Evolutionary conservation across 2,797 vertebrate genomes (phyloP), one percentile per base, ranked within the genome.

Genomic region (Fistularia commersonii): DNA sequence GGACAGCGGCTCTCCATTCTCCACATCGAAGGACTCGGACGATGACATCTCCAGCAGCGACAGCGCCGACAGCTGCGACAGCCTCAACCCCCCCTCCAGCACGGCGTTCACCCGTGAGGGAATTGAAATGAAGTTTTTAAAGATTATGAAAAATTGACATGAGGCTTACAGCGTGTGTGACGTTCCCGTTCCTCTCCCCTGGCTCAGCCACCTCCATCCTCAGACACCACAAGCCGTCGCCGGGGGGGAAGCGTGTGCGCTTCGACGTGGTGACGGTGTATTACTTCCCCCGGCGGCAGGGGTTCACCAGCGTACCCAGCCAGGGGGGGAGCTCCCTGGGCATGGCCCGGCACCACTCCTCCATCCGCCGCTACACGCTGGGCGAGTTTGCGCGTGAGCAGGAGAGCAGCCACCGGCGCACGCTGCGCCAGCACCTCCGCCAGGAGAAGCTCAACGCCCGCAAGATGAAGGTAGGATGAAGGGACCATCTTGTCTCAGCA

Each of bases 31-130:
- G 67, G 89, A 91, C 77, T 97, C 94, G 0, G 96, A 98, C 10
- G 95, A 98, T 89, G 96, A 98, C 74, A 87, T 97, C 85, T 96
- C 93, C 68, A 95, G 93, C 87, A 97, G 95, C 8, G 96, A 97
- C 87, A 97, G 95, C 33, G 94, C 91, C 0, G 95, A 98, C 81
- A 98, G 95, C 91, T 97, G 94, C 0, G 95, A 98, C 88, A 98
- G 95, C 82, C 87, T 98, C 88, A 96, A 95, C 68, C 90, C 93
- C 12, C 90, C 94, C 6, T 93, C 92, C 58, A 90, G 88, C 72
- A 71, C 86, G 5, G 75, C 90, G 32, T 89, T 95, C 69, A 93
- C 92, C 54, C 95, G 96, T 97, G 88, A 94, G 96, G 74, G 64
- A 14, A 7, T 6, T n/a, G 6, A 33, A 51, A 38, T 7, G 3